Evolutionary conservation across 2,113 vertebrate species (phyloP).

Genomic region (Chionis minor): DNA sequence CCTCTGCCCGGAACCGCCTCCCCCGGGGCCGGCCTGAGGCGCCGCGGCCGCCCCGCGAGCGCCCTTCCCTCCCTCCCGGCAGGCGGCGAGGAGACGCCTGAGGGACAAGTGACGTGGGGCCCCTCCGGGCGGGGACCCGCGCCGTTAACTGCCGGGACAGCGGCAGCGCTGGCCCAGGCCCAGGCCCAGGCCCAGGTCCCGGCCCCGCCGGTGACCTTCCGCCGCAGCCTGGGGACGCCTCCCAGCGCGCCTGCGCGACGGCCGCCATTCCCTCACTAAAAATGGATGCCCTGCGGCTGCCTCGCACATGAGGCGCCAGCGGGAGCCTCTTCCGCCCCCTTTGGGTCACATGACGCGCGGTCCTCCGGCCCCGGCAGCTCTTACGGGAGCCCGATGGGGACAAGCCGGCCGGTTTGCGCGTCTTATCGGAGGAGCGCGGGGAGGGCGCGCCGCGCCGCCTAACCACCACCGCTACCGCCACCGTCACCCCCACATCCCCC

Average conservation of each 20-base stretch:
- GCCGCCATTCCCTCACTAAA: neutral
- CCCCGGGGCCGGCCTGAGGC: no score
- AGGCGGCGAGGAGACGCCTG: accelerated
- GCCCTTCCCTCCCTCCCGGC: accelerated
- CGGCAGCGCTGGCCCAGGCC: no score
- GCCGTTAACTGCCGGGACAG: neutral
- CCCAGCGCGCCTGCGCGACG: neutral
- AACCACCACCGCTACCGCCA: neutral
- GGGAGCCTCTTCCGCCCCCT: neutral
- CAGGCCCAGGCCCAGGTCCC: no score
- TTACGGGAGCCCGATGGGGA: constrained; percentile 27
- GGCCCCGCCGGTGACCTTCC: neutral
- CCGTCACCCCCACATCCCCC: neutral
- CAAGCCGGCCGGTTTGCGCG: neutral
- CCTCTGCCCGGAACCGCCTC: neutral
- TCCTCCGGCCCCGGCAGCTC: neutral
- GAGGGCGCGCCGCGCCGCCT: neutral
- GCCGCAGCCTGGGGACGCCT: accelerated
- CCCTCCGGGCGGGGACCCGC: accelerated
- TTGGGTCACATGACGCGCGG: neutral
- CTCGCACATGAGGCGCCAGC: accelerated
- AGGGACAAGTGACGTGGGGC: accelerated
- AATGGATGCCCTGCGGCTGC: neutral
- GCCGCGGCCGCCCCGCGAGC: no score
- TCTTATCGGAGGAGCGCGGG: neutral